Conservation (phyloP, 2,797 vertebrate genomes). For the Arrhamphus sclerolepis region DNA sequence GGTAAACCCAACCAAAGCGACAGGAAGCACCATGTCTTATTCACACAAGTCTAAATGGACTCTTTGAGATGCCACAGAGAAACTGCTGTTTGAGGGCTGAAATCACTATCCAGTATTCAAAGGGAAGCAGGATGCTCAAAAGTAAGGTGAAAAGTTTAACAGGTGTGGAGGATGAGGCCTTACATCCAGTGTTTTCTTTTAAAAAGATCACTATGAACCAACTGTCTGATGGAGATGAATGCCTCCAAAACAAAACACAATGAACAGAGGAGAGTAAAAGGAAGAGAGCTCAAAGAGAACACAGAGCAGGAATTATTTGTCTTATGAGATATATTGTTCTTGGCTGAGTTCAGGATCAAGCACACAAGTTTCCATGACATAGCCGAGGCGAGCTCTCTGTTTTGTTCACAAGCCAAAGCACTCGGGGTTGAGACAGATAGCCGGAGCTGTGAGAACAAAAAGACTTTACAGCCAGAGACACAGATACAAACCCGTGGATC, state of each 20-base stretch:
- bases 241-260: slow-evolving; percentile 6
- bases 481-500: slow-evolving; percentile 41
- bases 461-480: slow-evolving; percentile 20
- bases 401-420: slow-evolving; percentile 44
- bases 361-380: slow-evolving; percentile 71
- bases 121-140: not conserved
- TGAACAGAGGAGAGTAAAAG: slow-evolving; percentile 14
- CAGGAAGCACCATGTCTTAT: slow-evolving; percentile 52
- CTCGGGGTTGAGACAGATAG: slow-evolving; percentile 46
- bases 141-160: slow-evolving; percentile 6
- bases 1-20: slow-evolving; percentile 49
- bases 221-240: not conserved
- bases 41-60: slow-evolving; percentile 24
- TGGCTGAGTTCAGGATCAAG: slow-evolving; percentile 41
- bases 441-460: slow-evolving; percentile 39
- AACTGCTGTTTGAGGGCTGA: slow-evolving; percentile 17
- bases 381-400: slow-evolving; percentile 36
- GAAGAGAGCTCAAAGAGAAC: slow-evolving; percentile 6
- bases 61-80: slow-evolving; percentile 27
- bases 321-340: slow-evolving; percentile 62
- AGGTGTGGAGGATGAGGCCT: slow-evolving; percentile 20
- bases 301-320: slow-evolving; percentile 21
- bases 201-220: slow-evolving; percentile 10
- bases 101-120: slow-evolving; percentile 18
- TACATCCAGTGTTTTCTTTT: slow-evolving; percentile 2